A percentile compares a stretch with the other conserved stretches of the same genome.
Evolutionary conservation across 2,888 invertebrate genomes (phyloP).

Genomic region (Drosophila multiciliata): DNA sequence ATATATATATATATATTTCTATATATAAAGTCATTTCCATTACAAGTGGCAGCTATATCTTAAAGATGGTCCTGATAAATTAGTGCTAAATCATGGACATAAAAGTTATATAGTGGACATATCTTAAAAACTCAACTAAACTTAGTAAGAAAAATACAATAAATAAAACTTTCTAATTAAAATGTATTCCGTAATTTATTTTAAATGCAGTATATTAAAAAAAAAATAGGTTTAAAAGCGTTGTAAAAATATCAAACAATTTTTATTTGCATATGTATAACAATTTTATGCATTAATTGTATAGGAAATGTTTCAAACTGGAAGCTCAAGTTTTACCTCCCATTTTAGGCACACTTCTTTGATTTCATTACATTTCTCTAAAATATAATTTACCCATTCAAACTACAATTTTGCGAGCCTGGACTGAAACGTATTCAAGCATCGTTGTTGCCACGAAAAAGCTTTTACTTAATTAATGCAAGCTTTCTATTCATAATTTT

Average conservation of each 20-base stretch:
- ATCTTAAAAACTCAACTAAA: not conserved
- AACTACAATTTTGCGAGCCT: not conserved
- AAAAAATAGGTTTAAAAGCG: not conserved
- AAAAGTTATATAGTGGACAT: not conserved
- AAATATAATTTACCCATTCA: not conserved
- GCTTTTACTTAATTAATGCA: conserved; percentile 14
- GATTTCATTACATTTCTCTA: not conserved
- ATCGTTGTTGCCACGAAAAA: conserved; percentile 11
- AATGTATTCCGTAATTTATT: too few relatives aligned
- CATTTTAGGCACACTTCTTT: not conserved
- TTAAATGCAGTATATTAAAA: too few relatives aligned
- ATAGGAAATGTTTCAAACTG: not conserved
- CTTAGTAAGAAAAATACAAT: not conserved
- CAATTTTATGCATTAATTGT: not conserved
- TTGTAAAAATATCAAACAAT: not conserved
- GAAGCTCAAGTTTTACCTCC: not conserved
- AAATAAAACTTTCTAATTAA: not conserved
- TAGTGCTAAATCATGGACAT: not conserved
- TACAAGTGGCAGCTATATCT: not conserved
- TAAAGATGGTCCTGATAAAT: not conserved
- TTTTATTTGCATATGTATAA: not conserved
- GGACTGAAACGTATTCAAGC: not conserved
- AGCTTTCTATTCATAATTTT: conserved; percentile 48
- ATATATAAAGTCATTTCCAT: not conserved
- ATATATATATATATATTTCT: not conserved